Evolutionary conservation across 2,113 vertebrate species (phyloP).

Genomic region (Campylomormyrus tamandua): DNA sequence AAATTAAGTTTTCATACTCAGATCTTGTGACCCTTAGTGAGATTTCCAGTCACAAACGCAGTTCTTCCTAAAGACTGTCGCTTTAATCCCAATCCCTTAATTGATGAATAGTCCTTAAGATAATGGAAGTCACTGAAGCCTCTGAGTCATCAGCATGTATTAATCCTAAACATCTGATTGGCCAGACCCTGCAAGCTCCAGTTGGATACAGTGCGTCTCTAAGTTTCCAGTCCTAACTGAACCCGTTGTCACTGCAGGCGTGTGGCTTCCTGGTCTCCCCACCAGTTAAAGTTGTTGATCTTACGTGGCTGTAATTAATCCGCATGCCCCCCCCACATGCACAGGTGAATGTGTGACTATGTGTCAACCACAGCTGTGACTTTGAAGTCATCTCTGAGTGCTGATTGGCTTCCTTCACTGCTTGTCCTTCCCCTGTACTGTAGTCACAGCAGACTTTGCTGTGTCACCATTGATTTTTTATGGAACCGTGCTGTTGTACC

Average conservation of each 20-base stretch:
- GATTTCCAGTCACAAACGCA: neutral
- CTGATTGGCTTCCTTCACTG: neutral
- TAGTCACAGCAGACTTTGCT: neutral
- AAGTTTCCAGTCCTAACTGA: neutral
- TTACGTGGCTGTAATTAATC: neutral
- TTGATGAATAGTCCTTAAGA: neutral
- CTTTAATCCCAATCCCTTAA: neutral
- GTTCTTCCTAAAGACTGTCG: neutral
- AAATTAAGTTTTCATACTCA: neutral
- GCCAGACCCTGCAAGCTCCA: neutral
- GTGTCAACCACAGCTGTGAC: neutral
- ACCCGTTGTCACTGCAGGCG: neutral
- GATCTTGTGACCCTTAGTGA: neutral
- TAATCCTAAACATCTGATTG: neutral
- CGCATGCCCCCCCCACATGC: neutral
- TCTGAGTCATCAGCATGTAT: neutral
- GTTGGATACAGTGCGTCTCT: neutral
- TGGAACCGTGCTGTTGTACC: neutral
- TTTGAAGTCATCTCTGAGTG: neutral
- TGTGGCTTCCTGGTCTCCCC: neutral
- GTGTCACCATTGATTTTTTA: neutral
- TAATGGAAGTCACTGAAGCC: neutral
- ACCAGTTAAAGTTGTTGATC: neutral
- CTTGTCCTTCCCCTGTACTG: neutral
- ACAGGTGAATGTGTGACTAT: neutral